Base-by-base conservation (phyloP, 2,888 invertebrate genomes). In the Matsumyia berberina region DNA sequence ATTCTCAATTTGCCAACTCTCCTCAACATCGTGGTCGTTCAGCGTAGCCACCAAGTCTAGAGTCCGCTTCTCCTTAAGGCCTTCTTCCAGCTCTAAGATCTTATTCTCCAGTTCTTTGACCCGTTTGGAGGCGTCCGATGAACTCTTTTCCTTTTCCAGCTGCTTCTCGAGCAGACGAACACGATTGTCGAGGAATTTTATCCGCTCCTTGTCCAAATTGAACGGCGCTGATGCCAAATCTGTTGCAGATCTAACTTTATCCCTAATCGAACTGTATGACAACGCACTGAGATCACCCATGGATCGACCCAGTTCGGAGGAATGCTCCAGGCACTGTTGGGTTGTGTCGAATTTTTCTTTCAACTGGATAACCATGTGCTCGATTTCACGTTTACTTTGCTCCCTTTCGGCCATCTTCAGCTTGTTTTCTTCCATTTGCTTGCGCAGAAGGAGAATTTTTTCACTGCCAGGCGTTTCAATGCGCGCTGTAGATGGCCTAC, bases 31-130 rank as follows among this genome's bases (percentile, higher is more conserved):
- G 31, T 95, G 92, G 90, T 96, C 96, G 90, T 95, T 95, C 88
- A 85, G 37, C 4, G 60, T 69, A 7, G 83, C 83, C 3, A 76
- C 62, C 35, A 77, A 70, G 5, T 81, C 81, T 0, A 29, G 58
- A 12, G 80, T 81, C 46, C 81, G 96, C 96, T 90, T 97, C 96
- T 91, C 97, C 96, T 94, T 95, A 3, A 97, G 92, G 91, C 95
- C 95, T 90, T 97, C 97, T 91, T 97, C 96, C 60, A 96, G 92
- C 90, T 98, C 97, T 86, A 97, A 91, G 57, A 97, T 94, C 70
- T 88, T 88, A 37, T 81, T 87, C 57, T 89, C 89, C 9, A 90
- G 74, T 31, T 86, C 83, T 62, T 88, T 88, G 0, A 87, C 86
- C 0, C 80, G 86, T 31, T 87, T 87, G 29, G 87, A 85, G 6